Base-by-base conservation (phyloP, 1,140 invertebrate species). In the Polyergus mexicanus region DNA sequence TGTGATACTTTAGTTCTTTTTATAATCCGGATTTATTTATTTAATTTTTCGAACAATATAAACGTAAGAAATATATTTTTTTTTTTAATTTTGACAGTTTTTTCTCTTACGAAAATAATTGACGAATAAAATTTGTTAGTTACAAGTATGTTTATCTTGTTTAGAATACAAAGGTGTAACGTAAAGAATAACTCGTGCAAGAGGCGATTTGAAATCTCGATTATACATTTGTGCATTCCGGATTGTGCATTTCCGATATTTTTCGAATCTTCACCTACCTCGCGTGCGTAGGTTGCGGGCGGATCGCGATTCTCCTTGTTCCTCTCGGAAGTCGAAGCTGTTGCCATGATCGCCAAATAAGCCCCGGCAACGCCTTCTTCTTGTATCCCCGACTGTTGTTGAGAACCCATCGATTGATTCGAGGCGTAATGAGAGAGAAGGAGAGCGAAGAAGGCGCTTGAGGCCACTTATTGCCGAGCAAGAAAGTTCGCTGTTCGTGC, bases 401-500 rank as follows among this genome's bases (percentile, higher is more conserved):
- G 76, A 25, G 32, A 56, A 19, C 63, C 47, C 77, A 63, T 47
- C 58, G 44, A 80, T 87, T 66, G 65, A 80, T 69, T 56, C 65
- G 47, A 44, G 16, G 3, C 25, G 28, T 35, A n/a, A 25, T 25
- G 22, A 51, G 19, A 6, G 41, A 62, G 32, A 60, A 7, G 22
- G 54, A 41, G 13, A 41, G 54, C 11, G 60, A 54, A 38, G 68
- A 56, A 44, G 65, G 63, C 19, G 76, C 76, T 44, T 38, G 32
- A 35, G n/a, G 54, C 28, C 76, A 32, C 11, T 60, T 71, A 75
- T 87, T 66, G 28, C 56, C 35, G 35, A 16, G 80, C 58, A 62
- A 75, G 84, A 69, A 25, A 87, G 65, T 51, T 58, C 11, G 54
- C 62, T 3, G 54, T 86, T 89, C 92, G 89, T 91, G 88, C 86